Evolutionary conservation across 2,797 vertebrate species (phyloP).

Genomic region (Anabas testudineus): DNA sequence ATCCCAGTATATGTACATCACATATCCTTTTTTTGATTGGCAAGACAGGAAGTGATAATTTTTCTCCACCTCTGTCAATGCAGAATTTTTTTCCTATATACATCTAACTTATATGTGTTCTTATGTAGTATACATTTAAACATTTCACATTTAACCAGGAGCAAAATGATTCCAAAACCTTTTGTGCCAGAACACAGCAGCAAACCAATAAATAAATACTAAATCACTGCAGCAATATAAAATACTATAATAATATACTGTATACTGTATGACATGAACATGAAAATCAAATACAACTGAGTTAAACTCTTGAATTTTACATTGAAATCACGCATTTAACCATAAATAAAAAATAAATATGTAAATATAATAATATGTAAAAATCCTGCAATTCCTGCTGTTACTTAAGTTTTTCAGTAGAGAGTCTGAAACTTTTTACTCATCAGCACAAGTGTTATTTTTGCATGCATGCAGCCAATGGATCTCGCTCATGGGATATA

Average conservation of each 20-base stretch:
- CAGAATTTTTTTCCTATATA: no score
- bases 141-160: no score
- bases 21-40: constrained; percentile 15
- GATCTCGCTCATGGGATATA: constrained; percentile 3
- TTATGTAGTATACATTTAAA: no score
- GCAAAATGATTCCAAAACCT: no score
- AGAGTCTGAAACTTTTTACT: constrained; percentile 6
- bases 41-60: constrained; percentile 32
- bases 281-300: background rate
- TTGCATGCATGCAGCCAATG: constrained; percentile 5
- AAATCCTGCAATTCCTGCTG: background rate
- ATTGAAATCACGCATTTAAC: background rate
- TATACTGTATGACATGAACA: background rate
- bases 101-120: no score
- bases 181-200: no score
- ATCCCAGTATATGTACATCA: no score
- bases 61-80: constrained; percentile 6
- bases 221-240: no score
- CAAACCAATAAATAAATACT: no score
- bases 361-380: no score
- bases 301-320: background rate
- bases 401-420: background rate
- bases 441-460: background rate
- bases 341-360: no score
- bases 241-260: no score